phyloP scores from a whole-genome alignment of 2,113 vertebrate species.

The Aplodontia rufa region DNA sequence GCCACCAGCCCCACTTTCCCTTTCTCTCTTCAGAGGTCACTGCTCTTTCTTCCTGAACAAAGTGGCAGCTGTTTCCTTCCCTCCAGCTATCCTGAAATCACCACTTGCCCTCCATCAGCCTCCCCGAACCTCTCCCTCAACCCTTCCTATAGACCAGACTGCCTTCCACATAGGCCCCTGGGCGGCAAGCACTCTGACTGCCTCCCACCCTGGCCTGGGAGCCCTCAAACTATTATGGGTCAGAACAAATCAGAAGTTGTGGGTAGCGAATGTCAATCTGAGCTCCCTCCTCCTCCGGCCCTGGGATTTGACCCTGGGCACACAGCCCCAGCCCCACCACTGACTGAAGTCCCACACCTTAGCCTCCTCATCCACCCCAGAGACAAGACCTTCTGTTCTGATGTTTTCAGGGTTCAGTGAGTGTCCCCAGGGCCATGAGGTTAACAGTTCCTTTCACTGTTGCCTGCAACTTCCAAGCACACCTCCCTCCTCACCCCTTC shows the following conservation, averaged over 20 bases:
- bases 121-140: background rate
- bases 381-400: background rate
- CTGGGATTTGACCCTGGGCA: no score
- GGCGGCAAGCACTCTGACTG: no score
- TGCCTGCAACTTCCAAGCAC: background rate
- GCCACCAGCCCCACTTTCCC: background rate
- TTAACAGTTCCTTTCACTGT: background rate
- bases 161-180: background rate
- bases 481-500: no score
- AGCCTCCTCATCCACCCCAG: background rate
- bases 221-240: no score
- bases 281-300: no score
- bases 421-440: background rate
- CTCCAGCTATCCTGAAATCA: background rate
- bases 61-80: background rate
- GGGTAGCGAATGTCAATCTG: background rate
- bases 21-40: background rate
- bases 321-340: background rate
- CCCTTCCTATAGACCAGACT: background rate
- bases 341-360: background rate
- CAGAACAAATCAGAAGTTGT: accelerated
- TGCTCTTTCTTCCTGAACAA: background rate
- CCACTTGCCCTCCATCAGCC: background rate
- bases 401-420: background rate
- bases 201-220: background rate